phyloP scores from a whole-genome alignment of 2,113 vertebrate genomes.

The Nothoprocta pentlandii region DNA sequence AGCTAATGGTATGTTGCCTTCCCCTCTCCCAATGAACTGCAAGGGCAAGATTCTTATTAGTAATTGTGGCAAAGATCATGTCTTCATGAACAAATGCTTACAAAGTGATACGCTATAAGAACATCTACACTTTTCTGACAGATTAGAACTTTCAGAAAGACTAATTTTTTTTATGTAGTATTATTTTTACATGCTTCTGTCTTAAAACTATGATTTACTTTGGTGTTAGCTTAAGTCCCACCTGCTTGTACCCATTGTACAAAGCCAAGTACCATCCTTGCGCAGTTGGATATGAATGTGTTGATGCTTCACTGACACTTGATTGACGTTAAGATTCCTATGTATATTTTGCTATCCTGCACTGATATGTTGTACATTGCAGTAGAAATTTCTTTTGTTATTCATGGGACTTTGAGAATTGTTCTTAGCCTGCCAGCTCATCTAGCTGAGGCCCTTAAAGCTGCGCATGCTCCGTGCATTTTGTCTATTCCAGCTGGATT shows the following conservation, averaged over 20 bases:
- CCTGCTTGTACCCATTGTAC: background rate
- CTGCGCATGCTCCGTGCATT: rapidly evolving
- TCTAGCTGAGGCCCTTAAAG: background rate
- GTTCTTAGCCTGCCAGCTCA: background rate
- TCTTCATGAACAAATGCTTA: background rate
- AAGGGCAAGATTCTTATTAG: background rate
- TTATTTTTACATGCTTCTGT: background rate
- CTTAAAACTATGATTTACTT: background rate
- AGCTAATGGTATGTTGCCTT: background rate
- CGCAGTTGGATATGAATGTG: background rate
- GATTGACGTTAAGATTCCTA: background rate
- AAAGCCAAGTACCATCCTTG: background rate
- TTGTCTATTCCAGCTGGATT: background rate
- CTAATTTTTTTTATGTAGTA: background rate
- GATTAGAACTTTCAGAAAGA: background rate
- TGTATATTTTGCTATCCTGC: background rate
- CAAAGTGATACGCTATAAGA: background rate
- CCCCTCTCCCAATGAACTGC: background rate
- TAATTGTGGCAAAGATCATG: background rate
- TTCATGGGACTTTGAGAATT: background rate
- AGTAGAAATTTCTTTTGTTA: background rate
- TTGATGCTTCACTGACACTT: background rate
- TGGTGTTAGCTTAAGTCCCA: background rate
- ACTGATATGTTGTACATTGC: background rate
- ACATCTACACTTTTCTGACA: background rate